Conservation (phyloP, 2,113 vertebrate species). For the Crocuta crocuta region DNA sequence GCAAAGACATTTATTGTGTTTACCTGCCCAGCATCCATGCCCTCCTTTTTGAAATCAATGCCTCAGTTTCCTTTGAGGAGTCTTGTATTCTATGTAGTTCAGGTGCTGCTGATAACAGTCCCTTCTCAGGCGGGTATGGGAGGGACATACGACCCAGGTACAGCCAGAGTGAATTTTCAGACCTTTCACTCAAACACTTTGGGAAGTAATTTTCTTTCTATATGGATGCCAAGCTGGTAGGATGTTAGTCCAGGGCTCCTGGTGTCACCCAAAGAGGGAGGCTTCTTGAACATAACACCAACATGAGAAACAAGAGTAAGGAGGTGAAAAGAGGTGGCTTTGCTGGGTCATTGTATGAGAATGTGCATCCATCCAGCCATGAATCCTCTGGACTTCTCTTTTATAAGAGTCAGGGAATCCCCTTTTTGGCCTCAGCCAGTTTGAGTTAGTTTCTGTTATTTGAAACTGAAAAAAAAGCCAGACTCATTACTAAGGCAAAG, state of each 20-base stretch:
- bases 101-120: neutral
- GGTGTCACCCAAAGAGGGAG: neutral
- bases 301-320: neutral
- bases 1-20: neutral
- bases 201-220: neutral
- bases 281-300: neutral
- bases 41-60: neutral
- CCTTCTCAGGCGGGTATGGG: neutral
- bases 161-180: neutral
- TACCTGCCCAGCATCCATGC: neutral
- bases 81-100: neutral
- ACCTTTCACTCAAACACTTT: neutral
- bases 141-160: neutral
- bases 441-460: constrained; percentile 30
- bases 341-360: neutral
- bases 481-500: constrained; percentile 32
- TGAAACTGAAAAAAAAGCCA: neutral
- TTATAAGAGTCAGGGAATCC: neutral
- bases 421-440: neutral
- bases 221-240: neutral
- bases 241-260: neutral
- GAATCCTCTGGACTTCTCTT: neutral
- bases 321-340: neutral
- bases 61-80: neutral
- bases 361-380: neutral